These are phyloP conservation scores for Verasper variegatus DNA, from an alignment of 2,113 vertebrate species.

Conservation along the genomic window DNA sequence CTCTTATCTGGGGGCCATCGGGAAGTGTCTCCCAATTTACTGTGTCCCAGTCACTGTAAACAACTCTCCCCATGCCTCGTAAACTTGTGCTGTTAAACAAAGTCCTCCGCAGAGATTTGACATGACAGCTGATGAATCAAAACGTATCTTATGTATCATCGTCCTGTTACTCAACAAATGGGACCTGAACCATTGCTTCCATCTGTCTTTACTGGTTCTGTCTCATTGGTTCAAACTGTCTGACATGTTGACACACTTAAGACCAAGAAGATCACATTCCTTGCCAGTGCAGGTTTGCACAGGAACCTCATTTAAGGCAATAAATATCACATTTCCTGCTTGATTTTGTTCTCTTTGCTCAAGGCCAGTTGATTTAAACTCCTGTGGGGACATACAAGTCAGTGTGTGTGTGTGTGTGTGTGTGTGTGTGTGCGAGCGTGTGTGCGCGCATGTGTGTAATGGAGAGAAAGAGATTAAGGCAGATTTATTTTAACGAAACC, in stretches of 20 bases:
- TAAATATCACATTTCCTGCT: slow-evolving; percentile 4
- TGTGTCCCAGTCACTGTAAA: slow-evolving; percentile 9
- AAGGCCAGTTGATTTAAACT: not conserved
- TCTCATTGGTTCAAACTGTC: not conserved
- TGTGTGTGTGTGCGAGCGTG: not conserved
- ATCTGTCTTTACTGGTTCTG: not conserved
- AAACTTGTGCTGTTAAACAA: not conserved
- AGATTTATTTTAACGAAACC: not conserved
- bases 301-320: slow-evolving; percentile 12
- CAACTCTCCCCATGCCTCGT: not conserved
- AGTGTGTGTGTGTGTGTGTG: too few relatives aligned
- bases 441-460: too few relatives aligned
- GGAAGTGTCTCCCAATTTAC: slow-evolving; percentile 4
- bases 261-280: slow-evolving; percentile 29
- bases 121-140: not conserved
- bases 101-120: not conserved
- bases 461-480: not conserved
- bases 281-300: not conserved
- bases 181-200: not conserved
- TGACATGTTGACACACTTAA: slow-evolving; percentile 21
- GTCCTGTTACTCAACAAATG: not conserved
- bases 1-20: not conserved
- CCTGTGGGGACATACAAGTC: not conserved
- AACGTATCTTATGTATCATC: not conserved
- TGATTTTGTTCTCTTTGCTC: slow-evolving; percentile 9